phyloP scores from a whole-genome alignment of 2,888 invertebrate species.

The Drosophila formosana region DNA sequence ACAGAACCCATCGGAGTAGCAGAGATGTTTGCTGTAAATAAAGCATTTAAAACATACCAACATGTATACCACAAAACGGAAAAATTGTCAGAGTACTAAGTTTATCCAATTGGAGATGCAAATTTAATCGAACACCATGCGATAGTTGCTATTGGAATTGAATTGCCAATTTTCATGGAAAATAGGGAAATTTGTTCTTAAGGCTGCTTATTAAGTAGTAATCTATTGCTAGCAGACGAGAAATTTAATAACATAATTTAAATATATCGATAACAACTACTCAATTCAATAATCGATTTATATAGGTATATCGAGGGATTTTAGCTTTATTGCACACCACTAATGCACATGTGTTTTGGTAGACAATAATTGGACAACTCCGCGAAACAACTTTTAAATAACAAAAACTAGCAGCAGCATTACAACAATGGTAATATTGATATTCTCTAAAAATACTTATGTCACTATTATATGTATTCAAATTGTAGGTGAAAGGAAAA shows the following conservation, averaged over 20 bases:
- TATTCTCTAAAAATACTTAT: too few species aligned
- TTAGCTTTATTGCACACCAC: conserved; percentile 26
- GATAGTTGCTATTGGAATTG: not conserved
- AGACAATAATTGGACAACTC: not conserved
- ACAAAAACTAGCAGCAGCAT: not conserved
- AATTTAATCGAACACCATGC: conserved; percentile 8
- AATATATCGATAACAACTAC: not conserved
- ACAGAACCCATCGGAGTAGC: too few species aligned
- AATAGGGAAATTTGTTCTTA: too few species aligned
- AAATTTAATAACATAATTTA: not conserved
- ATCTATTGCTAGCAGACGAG: too few species aligned
- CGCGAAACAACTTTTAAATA: conserved; percentile 10
- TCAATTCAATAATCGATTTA: not conserved
- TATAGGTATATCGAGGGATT: not conserved
- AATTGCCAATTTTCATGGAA: too few species aligned
- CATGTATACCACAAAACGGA: too few species aligned
- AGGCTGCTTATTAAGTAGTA: too few species aligned
- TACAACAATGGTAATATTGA: conserved; percentile 41
- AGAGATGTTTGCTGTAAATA: too few species aligned
- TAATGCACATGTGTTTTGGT: conserved; percentile 60
- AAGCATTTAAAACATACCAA: too few species aligned
- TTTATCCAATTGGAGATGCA: conserved; percentile 34
- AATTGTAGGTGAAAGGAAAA: conserved; percentile 81
- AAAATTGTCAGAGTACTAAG: conserved; percentile 38
- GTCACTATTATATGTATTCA: not conserved